These are phyloP conservation scores for Cantharis lateralis DNA, from an alignment of 2,888 invertebrate species.

Conservation along the genomic window DNA sequence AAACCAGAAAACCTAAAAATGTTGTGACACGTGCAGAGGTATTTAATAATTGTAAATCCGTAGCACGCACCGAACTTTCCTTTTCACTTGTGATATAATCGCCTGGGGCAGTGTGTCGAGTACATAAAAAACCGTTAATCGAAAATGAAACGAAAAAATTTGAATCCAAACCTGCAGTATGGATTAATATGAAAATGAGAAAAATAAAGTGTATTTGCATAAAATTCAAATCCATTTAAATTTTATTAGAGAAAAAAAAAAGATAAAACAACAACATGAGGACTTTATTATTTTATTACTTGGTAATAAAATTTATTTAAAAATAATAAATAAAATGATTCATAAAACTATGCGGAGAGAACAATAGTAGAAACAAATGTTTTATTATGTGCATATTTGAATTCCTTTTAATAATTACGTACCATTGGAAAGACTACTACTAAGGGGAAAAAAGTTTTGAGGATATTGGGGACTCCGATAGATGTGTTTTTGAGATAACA, in stretches of 20 bases:
- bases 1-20: background rate
- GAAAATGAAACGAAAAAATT: background rate
- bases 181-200: background rate
- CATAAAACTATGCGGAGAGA: slow-evolving; percentile 18
- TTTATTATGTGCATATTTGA: slow-evolving; percentile 34
- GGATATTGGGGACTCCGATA: slow-evolving; percentile 4
- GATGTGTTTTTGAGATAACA: slow-evolving; percentile 26
- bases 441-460: slow-evolving; percentile 30
- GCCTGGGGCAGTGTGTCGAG: background rate
- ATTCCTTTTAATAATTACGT: slow-evolving; percentile 32
- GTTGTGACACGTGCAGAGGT: background rate
- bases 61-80: background rate
- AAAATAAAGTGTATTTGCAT: background rate
- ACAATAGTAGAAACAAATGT: slow-evolving; percentile 31
- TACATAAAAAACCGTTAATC: background rate
- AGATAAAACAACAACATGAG: too few species aligned
- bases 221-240: background rate
- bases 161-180: background rate
- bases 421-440: slow-evolving; percentile 27
- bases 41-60: background rate
- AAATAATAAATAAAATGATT: slow-evolving; percentile 19
- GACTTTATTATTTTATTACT: background rate
- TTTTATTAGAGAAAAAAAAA: background rate
- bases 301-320: background rate
- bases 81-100: background rate